Evolutionary conservation across 2,888 invertebrate genomes (phyloP).

Genomic region (Adelognathus sp.): DNA sequence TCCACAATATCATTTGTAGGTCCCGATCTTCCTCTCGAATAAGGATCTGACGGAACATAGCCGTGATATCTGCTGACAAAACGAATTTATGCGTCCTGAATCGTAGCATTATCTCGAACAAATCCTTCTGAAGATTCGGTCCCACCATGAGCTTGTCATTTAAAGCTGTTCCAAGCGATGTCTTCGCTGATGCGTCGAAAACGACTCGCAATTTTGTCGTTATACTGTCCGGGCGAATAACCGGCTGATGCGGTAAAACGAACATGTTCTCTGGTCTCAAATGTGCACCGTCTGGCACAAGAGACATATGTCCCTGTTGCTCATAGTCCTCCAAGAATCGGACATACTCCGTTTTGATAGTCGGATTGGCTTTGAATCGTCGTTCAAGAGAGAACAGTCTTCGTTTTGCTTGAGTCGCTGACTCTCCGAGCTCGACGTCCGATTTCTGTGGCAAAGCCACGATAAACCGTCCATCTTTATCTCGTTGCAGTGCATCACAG

Average conservation of each 20-base stretch:
- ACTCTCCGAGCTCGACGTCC: slow-evolving; percentile 34
- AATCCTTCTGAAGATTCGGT: slow-evolving; percentile 42
- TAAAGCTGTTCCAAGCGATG: slow-evolving; percentile 5
- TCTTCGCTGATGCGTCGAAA: slow-evolving; percentile 43
- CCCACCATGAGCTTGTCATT: slow-evolving; percentile 40
- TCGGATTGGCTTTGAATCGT: slow-evolving; percentile 39
- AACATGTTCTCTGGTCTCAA: neutral
- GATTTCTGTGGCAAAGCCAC: slow-evolving; percentile 44
- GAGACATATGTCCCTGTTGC: slow-evolving; percentile 59
- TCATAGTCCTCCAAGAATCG: slow-evolving; percentile 63
- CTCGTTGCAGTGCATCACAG: slow-evolving; percentile 5
- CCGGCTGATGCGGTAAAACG: slow-evolving; percentile 56
- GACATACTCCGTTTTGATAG: slow-evolving; percentile 48
- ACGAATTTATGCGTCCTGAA: slow-evolving; percentile 46
- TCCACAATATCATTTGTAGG: slow-evolving; percentile 50
- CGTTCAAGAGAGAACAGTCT: slow-evolving; percentile 59
- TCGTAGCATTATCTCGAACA: slow-evolving; percentile 31
- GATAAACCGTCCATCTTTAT: slow-evolving; percentile 39
- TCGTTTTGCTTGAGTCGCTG: slow-evolving; percentile 14
- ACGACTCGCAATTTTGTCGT: slow-evolving; percentile 47
- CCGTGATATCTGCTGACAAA: slow-evolving; percentile 41
- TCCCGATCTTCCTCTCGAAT: slow-evolving; percentile 29
- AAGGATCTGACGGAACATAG: slow-evolving; percentile 45
- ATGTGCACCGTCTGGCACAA: neutral
- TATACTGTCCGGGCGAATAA: slow-evolving; percentile 26